Conservation (phyloP, 2,113 vertebrate genomes). For the Ailuropoda melanoleuca region DNA sequence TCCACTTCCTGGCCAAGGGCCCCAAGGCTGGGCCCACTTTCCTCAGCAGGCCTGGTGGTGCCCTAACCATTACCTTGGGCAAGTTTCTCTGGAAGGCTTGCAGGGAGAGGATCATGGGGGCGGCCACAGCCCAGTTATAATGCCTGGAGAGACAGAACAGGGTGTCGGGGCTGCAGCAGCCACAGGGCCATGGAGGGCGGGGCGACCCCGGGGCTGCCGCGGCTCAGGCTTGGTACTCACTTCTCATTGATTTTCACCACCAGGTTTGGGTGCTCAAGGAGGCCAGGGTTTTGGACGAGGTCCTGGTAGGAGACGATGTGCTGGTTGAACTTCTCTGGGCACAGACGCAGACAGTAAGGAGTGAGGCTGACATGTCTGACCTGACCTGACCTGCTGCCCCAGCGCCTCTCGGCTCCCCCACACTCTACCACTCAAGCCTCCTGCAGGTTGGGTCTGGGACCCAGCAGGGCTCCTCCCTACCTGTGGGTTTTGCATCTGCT, state of each 20-base stretch:
- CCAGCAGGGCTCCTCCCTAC: neutral
- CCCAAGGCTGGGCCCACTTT: neutral
- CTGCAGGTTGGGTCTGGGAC: neutral
- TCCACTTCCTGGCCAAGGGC: neutral
- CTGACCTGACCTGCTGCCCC: fast-evolving
- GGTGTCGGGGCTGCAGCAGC: neutral
- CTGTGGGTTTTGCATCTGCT: neutral
- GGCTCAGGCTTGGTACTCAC: constrained; percentile 82
- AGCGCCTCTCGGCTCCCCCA: neutral
- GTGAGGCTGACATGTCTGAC: neutral
- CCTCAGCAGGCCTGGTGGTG: neutral
- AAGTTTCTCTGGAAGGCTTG: constrained; percentile 94
- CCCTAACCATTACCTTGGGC: constrained; percentile 88
- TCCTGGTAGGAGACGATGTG: constrained; percentile 92
- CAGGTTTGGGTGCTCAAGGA: constrained; percentile 93
- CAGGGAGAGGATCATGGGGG: constrained; percentile 94
- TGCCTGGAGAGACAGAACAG: constrained; percentile 84
- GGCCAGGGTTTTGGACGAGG: constrained; percentile 91
- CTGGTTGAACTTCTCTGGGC: constrained; percentile 91
- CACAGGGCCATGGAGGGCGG: fast-evolving
- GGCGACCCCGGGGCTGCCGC: neutral
- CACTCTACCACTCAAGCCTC: neutral
- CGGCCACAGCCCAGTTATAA: constrained; percentile 97
- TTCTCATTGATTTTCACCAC: constrained; percentile 94
- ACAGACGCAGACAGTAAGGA: constrained; percentile 6